Conservation (phyloP, 2,113 vertebrate genomes). For the Ophthalmolycus amberensis region DNA sequence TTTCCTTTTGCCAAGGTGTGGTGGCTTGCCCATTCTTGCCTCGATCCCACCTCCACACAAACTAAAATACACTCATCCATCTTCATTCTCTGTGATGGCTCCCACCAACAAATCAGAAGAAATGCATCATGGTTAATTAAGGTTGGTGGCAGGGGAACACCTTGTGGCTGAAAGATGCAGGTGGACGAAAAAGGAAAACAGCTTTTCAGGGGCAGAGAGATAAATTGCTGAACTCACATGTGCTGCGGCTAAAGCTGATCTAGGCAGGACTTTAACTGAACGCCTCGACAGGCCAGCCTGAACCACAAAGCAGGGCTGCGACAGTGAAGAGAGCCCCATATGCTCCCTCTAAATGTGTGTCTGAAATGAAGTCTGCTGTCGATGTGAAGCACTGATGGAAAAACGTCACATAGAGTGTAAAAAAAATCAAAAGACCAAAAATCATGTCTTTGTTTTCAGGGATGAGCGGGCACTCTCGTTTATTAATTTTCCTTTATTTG, state of each 20-base stretch:
- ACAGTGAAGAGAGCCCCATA: neutral
- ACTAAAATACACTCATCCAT: neutral
- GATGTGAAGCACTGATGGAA: neutral
- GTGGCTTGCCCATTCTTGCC: neutral
- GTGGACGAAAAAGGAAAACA: neutral
- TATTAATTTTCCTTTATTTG: neutral
- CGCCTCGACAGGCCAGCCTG: neutral
- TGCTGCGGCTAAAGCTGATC: neutral
- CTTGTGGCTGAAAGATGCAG: conserved; percentile 14
- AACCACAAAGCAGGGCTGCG: neutral
- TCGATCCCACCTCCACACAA: neutral
- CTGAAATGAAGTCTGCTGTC: neutral
- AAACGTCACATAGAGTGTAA: neutral
- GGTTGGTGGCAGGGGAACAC: conserved; percentile 20
- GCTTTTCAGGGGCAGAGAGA: neutral
- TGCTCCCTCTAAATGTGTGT: neutral
- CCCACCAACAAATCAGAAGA: conserved; percentile 6
- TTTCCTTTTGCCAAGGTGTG: neutral
- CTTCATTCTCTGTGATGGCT: neutral
- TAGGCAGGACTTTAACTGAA: neutral
- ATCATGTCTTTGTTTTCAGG: neutral
- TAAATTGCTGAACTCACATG: neutral
- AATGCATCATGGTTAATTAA: conserved; percentile 44
- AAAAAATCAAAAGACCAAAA: neutral
- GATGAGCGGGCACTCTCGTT: neutral